Percentiles rank a stretch among this genome's conserved stretches.
Conservation (phyloP, 37 sponge, comb jelly and placozoan species). For the Crambe crambe region DNA sequence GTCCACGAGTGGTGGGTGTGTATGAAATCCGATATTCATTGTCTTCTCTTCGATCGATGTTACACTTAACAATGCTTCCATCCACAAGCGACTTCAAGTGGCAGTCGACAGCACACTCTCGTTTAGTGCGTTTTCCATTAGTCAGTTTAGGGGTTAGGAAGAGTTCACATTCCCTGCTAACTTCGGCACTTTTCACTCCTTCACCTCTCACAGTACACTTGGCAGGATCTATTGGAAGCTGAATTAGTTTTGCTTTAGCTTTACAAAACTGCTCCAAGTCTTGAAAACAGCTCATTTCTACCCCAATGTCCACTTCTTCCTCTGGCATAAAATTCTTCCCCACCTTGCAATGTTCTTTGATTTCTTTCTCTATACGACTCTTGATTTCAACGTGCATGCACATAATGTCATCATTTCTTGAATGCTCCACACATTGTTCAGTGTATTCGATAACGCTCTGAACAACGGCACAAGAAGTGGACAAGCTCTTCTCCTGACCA, state of each 20-base stretch:
- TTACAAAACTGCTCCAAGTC: slow-evolving; percentile 14
- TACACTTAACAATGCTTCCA: neutral
- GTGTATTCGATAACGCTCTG: slow-evolving; percentile 23
- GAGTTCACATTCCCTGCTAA: slow-evolving; percentile 1
- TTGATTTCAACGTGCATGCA: neutral
- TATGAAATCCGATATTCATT: too few relatives aligned
- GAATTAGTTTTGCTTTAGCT: neutral
- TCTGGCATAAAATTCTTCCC: neutral
- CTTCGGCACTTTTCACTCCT: too few relatives aligned
- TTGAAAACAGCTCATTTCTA: neutral
- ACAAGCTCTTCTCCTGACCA: too few relatives aligned
- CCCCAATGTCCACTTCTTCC: slow-evolving; percentile 14
- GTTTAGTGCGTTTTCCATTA: too few relatives aligned
- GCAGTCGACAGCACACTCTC: too few relatives aligned
- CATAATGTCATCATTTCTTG: slow-evolving; percentile 26
- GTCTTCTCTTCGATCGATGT: too few relatives aligned
- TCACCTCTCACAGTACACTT: slow-evolving; percentile 1
- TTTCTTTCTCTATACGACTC: neutral
- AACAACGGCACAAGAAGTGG: too few relatives aligned
- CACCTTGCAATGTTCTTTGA: too few relatives aligned
- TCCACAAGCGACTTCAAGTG: neutral
- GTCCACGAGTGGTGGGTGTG: too few relatives aligned
- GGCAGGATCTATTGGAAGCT: neutral
- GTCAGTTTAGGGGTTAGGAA: neutral
- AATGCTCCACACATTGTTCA: slow-evolving; percentile 13